Evolutionary conservation across 2,888 invertebrate species (phyloP), one percentile per base, ranked within the genome.

Genomic region (Labia minor): DNA sequence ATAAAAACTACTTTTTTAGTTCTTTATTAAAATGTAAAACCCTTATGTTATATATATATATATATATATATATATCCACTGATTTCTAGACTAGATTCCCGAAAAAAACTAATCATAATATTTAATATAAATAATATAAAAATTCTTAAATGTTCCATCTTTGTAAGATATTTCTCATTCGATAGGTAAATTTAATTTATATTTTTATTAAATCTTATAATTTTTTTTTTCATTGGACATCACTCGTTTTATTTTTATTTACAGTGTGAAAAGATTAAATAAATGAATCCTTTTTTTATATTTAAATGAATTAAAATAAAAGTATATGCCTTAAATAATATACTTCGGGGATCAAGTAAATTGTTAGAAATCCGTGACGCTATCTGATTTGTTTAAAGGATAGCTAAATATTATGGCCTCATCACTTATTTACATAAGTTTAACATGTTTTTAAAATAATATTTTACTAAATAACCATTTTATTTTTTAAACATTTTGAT

Each of bases 71-170:
- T n/a, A n/a, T n/a, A 49, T 49, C 49, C 49, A 49, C n/a, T n/a
- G 49, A 49, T 49, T 49, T 49, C 49, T 49, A 49, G n/a, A 49
- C 49, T 49, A 49, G 49, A 49, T 49, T 49, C 49, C 49, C 49
- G 49, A n/a, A 49, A 8, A 49, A 14, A 49, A 14, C 14, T 14
- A 49, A n/a, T 26, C 26, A 26, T 26, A 26, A 49, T 49, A 49
- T 49, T 49, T 49, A 3, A 49, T 49, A 49, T 10, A 11, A 49
- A 49, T 6, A 49, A 49, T 8, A 49, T 8, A 14, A n/a, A 49
- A 16, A n/a, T 10, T 10, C 16, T 49, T 49, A 49, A 8, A 49
- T 49, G 49, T 26, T 26, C 26, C 26, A 26, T 6, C 8, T 6
- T 26, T 26, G 3, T 26, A 6, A 26, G 26, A 26, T 8, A 26